A percentile compares a stretch with the other conserved stretches of the same genome.
Evolutionary conservation across 2,113 vertebrate species (phyloP).

Genomic region (Smithornis capensis): DNA sequence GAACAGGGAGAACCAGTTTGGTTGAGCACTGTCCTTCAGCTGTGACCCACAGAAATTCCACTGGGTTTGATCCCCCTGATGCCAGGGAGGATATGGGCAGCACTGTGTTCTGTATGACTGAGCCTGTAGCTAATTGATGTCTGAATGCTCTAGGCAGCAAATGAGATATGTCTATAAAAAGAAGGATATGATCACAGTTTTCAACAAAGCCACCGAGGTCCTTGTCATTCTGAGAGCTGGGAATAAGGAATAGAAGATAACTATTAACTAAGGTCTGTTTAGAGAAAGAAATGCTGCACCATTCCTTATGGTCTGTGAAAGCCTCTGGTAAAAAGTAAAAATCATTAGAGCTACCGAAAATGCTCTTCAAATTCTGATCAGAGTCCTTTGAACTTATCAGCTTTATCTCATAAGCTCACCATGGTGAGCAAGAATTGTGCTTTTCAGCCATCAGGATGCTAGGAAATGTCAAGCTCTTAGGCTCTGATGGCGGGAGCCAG

Average conservation of each 20-base stretch:
- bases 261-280: background rate
- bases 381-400: background rate
- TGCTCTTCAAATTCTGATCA: background rate
- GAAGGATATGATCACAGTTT: background rate
- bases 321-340: background rate
- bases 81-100: background rate
- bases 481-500: background rate
- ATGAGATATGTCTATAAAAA: background rate
- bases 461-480: background rate
- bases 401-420: background rate
- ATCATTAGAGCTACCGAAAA: background rate
- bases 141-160: background rate
- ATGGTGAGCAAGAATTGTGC: background rate
- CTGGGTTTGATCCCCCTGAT: fast-evolving
- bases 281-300: background rate
- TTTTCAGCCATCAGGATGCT: background rate
- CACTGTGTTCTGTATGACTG: background rate
- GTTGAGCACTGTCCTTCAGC: background rate
- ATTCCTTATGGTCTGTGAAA: background rate
- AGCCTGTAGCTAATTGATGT: background rate
- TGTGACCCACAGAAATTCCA: background rate
- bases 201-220: background rate
- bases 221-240: background rate
- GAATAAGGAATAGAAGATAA: background rate
- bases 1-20: background rate